A percentile compares a stretch with the other conserved stretches of the same genome.
Evolutionary conservation across 2,888 invertebrate genomes (phyloP).

Genomic region (Cheilosia scutellata): DNA sequence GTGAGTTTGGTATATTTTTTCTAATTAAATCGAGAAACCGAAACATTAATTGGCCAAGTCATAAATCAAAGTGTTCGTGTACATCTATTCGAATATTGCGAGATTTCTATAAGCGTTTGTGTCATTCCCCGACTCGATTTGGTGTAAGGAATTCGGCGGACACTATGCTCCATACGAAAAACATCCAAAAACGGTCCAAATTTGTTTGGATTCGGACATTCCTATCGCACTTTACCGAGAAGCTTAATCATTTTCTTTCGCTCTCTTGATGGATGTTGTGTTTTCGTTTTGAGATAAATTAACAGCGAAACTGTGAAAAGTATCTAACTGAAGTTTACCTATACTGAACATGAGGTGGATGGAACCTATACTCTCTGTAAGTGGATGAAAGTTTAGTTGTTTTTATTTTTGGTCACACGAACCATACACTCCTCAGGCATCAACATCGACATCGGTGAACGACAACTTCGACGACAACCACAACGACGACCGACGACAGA

Average conservation of each 20-base stretch:
- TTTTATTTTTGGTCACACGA: slow-evolving; percentile 9
- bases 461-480: slow-evolving; percentile 19
- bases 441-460: slow-evolving; percentile 32
- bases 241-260: slow-evolving; percentile 19
- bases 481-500: slow-evolving; percentile 57
- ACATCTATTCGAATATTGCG: slow-evolving; percentile 2
- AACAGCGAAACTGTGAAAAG: slow-evolving; percentile 18
- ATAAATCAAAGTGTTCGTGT: slow-evolving; percentile 59
- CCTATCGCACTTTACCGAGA: slow-evolving; percentile 4
- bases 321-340: slow-evolving; percentile 9
- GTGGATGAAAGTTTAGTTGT: slow-evolving; percentile 37
- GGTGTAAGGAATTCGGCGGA: slow-evolving; percentile 32
- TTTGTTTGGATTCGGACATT: slow-evolving; percentile 28
- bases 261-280: not conserved
- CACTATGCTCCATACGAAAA: slow-evolving; percentile 28
- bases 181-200: slow-evolving; percentile 38
- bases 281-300: slow-evolving; percentile 16
- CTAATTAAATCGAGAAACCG: slow-evolving; percentile 48
- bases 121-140: slow-evolving; percentile 33
- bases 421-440: slow-evolving; percentile 22
- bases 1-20: not conserved
- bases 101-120: slow-evolving; percentile 12
- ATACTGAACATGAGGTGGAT: not conserved
- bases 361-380: slow-evolving; percentile 1
- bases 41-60: slow-evolving; percentile 65